phyloP scores from a whole-genome alignment of 2,113 vertebrate genomes.

The Arvicanthis niloticus region DNA sequence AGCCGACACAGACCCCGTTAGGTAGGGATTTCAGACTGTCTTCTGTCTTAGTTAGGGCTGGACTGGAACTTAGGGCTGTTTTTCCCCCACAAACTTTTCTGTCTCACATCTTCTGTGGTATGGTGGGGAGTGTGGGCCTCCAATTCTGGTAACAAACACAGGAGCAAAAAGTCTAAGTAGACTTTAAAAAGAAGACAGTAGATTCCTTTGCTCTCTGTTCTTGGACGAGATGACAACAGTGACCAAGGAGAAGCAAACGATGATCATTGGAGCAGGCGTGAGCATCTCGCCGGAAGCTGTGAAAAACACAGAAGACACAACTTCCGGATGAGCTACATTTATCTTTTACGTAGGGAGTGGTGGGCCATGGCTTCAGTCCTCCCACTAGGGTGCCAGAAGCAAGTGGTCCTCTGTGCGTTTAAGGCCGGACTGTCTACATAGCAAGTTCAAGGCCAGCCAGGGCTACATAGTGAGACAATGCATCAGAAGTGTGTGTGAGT shows the following conservation, averaged over 20 bases:
- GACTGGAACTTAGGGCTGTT: not conserved
- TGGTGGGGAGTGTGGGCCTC: not conserved
- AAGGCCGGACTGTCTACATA: not conserved
- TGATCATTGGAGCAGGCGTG: not conserved
- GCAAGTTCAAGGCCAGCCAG: not conserved
- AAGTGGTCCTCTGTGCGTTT: not conserved
- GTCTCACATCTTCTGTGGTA: not conserved
- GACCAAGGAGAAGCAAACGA: constrained; percentile 43
- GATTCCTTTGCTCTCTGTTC: constrained; percentile 18
- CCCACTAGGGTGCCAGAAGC: no score
- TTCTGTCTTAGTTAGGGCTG: not conserved
- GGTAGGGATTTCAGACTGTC: not conserved
- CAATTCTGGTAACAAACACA: not conserved
- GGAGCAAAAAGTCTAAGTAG: not conserved
- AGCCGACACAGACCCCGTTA: not conserved
- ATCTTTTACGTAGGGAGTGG: not conserved
- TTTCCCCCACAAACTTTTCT: not conserved
- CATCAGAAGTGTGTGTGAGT: not conserved
- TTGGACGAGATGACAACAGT: constrained; percentile 31
- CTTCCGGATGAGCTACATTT: not conserved
- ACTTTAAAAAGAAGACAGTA: not conserved
- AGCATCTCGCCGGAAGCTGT: constrained; percentile 67
- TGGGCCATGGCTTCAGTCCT: not conserved
- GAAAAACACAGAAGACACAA: constrained; percentile 27
- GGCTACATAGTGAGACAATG: no score